These are phyloP conservation scores for Polypedilum pembai DNA, from an alignment of 1,140 invertebrate genomes.

Conservation along the genomic window DNA sequence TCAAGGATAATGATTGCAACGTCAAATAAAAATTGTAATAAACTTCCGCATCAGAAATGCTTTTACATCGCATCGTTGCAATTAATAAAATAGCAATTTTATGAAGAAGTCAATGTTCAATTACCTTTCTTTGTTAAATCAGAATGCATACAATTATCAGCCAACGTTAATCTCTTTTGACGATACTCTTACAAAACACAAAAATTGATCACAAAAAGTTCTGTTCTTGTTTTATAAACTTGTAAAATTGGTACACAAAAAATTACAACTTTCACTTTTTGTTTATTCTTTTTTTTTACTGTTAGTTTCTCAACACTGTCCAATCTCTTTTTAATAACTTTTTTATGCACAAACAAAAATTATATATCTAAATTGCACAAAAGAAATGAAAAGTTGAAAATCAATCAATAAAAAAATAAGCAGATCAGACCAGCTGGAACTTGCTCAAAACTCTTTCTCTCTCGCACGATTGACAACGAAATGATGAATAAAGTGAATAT, in stretches of 20 bases:
- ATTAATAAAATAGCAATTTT: background rate
- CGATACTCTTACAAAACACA: background rate
- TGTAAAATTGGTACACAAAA: background rate
- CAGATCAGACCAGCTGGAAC: constrained; percentile 8
- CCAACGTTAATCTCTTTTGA: background rate
- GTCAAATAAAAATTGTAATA: background rate
- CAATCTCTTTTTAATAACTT: background rate
- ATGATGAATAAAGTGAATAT: background rate
- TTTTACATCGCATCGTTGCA: background rate
- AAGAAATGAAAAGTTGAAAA: background rate
- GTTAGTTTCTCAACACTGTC: background rate
- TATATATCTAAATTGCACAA: background rate
- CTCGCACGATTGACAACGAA: background rate
- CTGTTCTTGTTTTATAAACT: background rate
- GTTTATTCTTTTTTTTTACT: background rate
- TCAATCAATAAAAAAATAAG: background rate
- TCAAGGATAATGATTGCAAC: background rate
- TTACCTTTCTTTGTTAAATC: constrained; percentile 23
- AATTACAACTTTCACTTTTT: constrained; percentile 23
- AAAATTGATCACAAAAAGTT: constrained; percentile 15
- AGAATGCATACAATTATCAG: constrained; percentile 18
- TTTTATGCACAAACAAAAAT: background rate
- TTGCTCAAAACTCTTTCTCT: constrained; percentile 1
- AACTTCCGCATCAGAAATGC: background rate
- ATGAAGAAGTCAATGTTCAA: background rate